These are phyloP conservation scores for Plectrocnemia conspersa DNA, from an alignment of 1,140 invertebrate genomes.

Conservation along the genomic window DNA sequence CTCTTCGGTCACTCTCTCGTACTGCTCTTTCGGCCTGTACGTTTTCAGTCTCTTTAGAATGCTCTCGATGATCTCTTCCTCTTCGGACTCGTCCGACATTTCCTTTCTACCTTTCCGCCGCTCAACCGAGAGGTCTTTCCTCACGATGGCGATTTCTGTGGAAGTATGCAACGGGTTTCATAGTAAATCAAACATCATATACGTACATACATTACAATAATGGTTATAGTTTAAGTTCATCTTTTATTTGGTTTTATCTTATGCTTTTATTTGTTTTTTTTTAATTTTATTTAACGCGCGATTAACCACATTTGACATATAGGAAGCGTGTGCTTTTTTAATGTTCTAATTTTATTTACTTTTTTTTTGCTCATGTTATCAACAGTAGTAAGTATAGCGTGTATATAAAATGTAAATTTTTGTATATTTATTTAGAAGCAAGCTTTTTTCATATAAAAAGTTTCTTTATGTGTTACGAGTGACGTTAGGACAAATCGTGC, in stretches of 20 bases:
- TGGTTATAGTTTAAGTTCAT: neutral
- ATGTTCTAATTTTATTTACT: constrained; percentile 2
- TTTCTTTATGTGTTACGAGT: too few relatives aligned
- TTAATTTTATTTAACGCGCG: neutral
- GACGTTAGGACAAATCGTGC: too few relatives aligned
- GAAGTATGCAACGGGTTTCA: constrained; percentile 40
- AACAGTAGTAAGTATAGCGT: too few relatives aligned
- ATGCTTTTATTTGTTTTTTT: constrained; percentile 8
- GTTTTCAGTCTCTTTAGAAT: constrained; percentile 6
- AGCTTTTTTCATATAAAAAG: too few relatives aligned
- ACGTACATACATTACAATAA: neutral
- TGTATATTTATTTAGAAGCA: too few relatives aligned
- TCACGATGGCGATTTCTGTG: constrained; percentile 49
- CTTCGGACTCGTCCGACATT: constrained; percentile 39
- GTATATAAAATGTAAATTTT: too few relatives aligned
- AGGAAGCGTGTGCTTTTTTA: constrained; percentile 9
- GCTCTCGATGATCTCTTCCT: constrained; percentile 39
- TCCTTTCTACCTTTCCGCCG: constrained; percentile 28
- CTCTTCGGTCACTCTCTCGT: constrained; percentile 5
- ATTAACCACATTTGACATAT: neutral
- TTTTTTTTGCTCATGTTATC: too few relatives aligned
- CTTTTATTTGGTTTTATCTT: constrained; percentile 5
- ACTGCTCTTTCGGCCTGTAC: constrained; percentile 7
- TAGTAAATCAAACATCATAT: neutral
- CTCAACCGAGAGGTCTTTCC: constrained; percentile 24